These are phyloP conservation scores for Pocota personata DNA, from an alignment of 2,888 invertebrate genomes.

Conservation along the genomic window DNA sequence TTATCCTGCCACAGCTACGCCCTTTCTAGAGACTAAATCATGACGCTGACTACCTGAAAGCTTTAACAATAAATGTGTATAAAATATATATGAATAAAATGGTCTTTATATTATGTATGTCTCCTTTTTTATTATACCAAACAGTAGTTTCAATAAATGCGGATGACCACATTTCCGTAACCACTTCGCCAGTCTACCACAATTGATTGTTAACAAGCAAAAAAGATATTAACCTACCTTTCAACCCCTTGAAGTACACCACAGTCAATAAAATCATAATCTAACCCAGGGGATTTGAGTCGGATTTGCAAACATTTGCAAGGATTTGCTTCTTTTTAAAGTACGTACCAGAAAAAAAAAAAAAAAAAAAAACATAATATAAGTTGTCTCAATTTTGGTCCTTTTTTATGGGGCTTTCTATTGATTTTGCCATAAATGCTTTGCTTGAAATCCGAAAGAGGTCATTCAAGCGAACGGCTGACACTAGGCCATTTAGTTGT, in stretches of 20 bases:
- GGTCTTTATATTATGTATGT: background rate
- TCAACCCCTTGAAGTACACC: conserved; percentile 15
- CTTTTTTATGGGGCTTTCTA: conserved; percentile 57
- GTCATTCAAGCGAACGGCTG: conserved; percentile 64
- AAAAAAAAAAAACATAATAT: too few species aligned
- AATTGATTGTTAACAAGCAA: conserved; percentile 66
- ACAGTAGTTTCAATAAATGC: conserved; percentile 33
- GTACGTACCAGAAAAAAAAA: background rate
- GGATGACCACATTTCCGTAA: conserved; percentile 25
- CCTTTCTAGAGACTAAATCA: background rate
- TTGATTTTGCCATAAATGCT: conserved; percentile 68
- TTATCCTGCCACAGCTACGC: background rate
- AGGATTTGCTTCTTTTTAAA: conserved; percentile 40
- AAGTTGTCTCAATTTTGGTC: conserved; percentile 8
- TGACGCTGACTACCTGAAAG: background rate
- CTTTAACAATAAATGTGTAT: background rate
- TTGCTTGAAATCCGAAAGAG: conserved; percentile 41
- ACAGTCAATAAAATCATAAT: conserved; percentile 71
- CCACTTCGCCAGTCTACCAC: conserved; percentile 14
- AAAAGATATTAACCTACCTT: conserved; percentile 57
- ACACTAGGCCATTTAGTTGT: conserved; percentile 47
- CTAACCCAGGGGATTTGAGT: conserved; percentile 58
- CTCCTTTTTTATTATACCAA: conserved; percentile 11
- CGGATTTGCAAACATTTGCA: conserved; percentile 64
- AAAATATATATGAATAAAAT: background rate